phyloP scores from a whole-genome alignment of 2,888 invertebrate species.

The Orthosia gracilis region DNA sequence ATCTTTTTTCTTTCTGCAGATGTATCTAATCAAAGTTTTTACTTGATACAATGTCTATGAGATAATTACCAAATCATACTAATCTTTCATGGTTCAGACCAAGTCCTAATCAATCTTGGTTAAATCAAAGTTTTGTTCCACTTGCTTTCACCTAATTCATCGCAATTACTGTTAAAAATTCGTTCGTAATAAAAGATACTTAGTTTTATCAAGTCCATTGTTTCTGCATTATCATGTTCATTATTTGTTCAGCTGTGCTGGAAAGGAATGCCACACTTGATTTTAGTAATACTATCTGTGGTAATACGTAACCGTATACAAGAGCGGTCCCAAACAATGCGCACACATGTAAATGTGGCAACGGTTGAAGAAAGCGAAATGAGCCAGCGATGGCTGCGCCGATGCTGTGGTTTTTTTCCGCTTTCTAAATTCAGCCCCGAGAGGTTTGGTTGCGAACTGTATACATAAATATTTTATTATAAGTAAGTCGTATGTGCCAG shows the following conservation, averaged over 20 bases:
- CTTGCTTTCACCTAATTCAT: slow-evolving; percentile 52
- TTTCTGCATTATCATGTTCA: slow-evolving; percentile 20
- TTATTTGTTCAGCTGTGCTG: slow-evolving; percentile 21
- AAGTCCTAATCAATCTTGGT: slow-evolving; percentile 47
- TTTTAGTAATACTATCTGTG: too few species aligned
- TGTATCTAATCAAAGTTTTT: slow-evolving; percentile 39
- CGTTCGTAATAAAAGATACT: slow-evolving; percentile 14
- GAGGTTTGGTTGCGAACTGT: slow-evolving; percentile 65
- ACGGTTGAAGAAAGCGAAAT: slow-evolving; percentile 84
- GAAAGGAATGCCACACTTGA: slow-evolving; percentile 41
- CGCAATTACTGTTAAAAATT: slow-evolving; percentile 19
- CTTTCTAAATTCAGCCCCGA: slow-evolving; percentile 85
- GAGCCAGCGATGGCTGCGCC: slow-evolving; percentile 76
- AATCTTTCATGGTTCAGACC: slow-evolving; percentile 40
- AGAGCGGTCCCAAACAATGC: slow-evolving; percentile 70
- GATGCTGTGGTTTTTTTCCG: slow-evolving; percentile 88
- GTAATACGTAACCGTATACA: slow-evolving; percentile 62
- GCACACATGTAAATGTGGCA: slow-evolving; percentile 82
- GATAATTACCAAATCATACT: slow-evolving; percentile 34
- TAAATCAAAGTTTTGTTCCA: slow-evolving; percentile 40
- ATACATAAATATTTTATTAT: slow-evolving; percentile 50
- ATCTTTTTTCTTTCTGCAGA: slow-evolving; percentile 17
- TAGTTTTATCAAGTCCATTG: slow-evolving; percentile 18
- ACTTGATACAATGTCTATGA: slow-evolving; percentile 19
- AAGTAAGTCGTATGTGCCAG: not conserved